Evolutionary conservation across 2,113 vertebrate genomes (phyloP).

Genomic region (Corydoras maculifer): DNA sequence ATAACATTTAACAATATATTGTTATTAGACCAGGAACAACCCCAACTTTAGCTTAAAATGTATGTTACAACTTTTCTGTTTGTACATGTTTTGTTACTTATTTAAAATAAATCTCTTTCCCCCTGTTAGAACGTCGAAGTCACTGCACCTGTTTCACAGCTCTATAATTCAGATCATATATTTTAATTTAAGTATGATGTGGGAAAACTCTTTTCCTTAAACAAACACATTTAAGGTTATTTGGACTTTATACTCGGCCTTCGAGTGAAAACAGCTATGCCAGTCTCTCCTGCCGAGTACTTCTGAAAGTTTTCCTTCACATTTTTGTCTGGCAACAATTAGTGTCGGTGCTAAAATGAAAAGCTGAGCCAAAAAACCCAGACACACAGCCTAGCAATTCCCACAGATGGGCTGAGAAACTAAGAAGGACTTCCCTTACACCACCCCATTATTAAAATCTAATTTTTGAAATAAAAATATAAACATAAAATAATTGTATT

Average conservation of each 20-base stretch:
- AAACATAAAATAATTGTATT: too few relatives aligned
- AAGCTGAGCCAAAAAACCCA: slow-evolving; percentile 42
- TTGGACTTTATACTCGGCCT: slow-evolving; percentile 8
- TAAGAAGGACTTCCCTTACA: neutral
- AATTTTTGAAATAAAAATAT: too few relatives aligned
- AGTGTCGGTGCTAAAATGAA: slow-evolving; percentile 51
- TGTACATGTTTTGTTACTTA: too few relatives aligned
- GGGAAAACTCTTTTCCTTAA: neutral
- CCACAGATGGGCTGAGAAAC: slow-evolving; percentile 38
- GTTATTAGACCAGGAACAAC: too few relatives aligned
- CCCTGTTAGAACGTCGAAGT: neutral
- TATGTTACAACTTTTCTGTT: too few relatives aligned
- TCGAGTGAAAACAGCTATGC: slow-evolving; percentile 20
- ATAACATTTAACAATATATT: too few relatives aligned
- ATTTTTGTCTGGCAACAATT: slow-evolving; percentile 63
- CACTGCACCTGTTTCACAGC: slow-evolving; percentile 23
- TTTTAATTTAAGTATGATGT: neutral
- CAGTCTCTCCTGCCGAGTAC: slow-evolving; percentile 14
- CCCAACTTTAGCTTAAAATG: too few relatives aligned
- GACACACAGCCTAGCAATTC: slow-evolving; percentile 44
- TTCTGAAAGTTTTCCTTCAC: slow-evolving; percentile 28
- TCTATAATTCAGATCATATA: neutral
- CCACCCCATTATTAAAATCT: too few relatives aligned
- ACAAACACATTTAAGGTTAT: slow-evolving; percentile 2
- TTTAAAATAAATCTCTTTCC: too few relatives aligned